These are phyloP conservation scores for Bilobella aurantiaca DNA, from an alignment of 1,140 invertebrate genomes.

Conservation along the genomic window DNA sequence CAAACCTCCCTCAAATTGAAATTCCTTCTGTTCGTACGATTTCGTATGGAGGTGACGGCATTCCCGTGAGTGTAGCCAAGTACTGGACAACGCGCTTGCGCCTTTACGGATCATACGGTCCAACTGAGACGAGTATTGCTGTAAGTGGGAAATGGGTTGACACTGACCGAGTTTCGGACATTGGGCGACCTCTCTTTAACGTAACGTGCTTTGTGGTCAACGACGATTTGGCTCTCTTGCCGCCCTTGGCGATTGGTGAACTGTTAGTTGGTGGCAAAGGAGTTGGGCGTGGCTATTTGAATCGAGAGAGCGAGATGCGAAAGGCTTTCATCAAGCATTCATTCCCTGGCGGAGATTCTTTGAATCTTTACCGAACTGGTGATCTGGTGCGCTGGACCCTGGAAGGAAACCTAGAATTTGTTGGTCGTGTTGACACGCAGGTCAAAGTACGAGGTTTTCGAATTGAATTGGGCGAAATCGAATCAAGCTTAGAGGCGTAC, in stretches of 20 bases:
- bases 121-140: constrained; percentile 14
- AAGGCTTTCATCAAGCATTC: not conserved
- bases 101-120: too few relatives aligned
- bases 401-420: not conserved
- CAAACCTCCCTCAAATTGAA: too few relatives aligned
- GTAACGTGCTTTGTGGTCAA: constrained; percentile 13
- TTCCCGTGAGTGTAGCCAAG: too few relatives aligned
- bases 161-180: not conserved
- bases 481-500: not conserved
- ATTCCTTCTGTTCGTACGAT: too few relatives aligned
- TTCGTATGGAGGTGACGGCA: too few relatives aligned
- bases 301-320: constrained; percentile 8
- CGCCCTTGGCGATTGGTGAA: constrained; percentile 6
- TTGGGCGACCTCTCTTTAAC: constrained; percentile 17
- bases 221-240: not conserved
- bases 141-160: not conserved
- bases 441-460: not conserved
- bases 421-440: not conserved
- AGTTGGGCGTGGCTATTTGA: constrained; percentile 17
- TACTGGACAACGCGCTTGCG: too few relatives aligned
- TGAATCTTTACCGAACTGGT: constrained; percentile 13
- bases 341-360: not conserved
- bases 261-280: constrained; percentile 16
- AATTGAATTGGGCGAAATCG: not conserved
- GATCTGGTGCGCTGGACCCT: constrained; percentile 9